Base-by-base conservation (phyloP, 2,888 invertebrate species). In the Acrocera orbiculus region DNA sequence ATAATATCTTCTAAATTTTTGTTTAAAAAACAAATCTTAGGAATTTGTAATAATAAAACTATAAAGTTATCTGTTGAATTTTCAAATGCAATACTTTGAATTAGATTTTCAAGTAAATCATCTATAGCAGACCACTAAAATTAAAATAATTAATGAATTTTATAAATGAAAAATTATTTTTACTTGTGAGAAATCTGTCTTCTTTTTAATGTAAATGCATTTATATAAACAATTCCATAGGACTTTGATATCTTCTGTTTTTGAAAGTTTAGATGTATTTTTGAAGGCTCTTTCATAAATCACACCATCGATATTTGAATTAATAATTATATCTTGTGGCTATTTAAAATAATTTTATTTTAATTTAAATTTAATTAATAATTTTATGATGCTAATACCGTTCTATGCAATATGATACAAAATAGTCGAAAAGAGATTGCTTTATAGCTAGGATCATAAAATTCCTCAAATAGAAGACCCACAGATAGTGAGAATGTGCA, bases 241-340 rank as follows among this genome's bases (percentile, higher is more conserved):
- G 4, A 44, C 35, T 3, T 31, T 28, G 3, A 48, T 49, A 9
- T 43, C 44, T 3, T 42, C 37, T 3, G 45, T 41, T 3, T 48
- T 40, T 2, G 52, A 49, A 41, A 49, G 42, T 16, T 44, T 47
- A 27, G 47, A 45, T 10, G 52, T 42, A 40, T 53, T 50, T 17
- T 47, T 48, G 2, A 49, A 46, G 2, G 53, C 46, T 35, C 49
- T 44, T 28, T 57, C 52, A 30, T 50, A 58, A 9, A 58, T 50
- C 2, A 58, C 57, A 7, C 49, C 44, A 13, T 58, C 53, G 14
- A 58, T 46, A 34, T 58, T 58, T 3, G 53, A 36, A 7, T 47
- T 39, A 16, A 10, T 19, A 13, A 34, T 34, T 23, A 17, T 5
- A 13, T 17, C 7, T 16, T 14, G 17, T 13, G 23, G 16, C 34